Conservation (phyloP, 2,113 vertebrate genomes). For the Phrynosoma blainvillii region DNA sequence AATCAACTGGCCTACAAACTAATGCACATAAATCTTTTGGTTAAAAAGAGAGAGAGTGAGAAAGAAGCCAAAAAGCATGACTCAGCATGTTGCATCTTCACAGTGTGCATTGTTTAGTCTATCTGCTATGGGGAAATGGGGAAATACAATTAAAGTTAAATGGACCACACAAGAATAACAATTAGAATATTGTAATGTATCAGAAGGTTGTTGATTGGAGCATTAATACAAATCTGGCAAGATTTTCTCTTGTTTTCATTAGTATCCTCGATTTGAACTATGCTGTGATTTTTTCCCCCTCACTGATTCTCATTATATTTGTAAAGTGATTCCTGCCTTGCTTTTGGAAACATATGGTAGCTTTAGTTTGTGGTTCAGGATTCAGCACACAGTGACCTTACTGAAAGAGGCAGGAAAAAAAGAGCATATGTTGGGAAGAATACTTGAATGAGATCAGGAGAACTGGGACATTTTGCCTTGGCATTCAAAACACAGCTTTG, state of each 20-base stretch:
- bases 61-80: conserved; percentile 21
- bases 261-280: neutral
- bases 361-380: neutral
- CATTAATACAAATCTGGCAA: conserved; percentile 7
- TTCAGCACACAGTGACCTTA: neutral
- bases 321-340: neutral
- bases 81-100: conserved; percentile 34
- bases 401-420: neutral
- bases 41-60: neutral
- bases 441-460: neutral
- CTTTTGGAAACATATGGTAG: neutral
- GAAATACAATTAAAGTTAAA: conserved; percentile 17
- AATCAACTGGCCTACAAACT: neutral
- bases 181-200: neutral
- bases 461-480: neutral
- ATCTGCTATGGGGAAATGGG: conserved; percentile 25
- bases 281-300: neutral
- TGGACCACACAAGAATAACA: conserved; percentile 26
- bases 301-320: neutral
- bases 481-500: neutral
- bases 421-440: neutral
- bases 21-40: conserved; percentile 25
- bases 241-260: neutral
- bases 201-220: conserved; percentile 9
- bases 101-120: conserved; percentile 22